Evolutionary conservation across 2,888 invertebrate genomes (phyloP).

Genomic region (Apantesis nais): DNA sequence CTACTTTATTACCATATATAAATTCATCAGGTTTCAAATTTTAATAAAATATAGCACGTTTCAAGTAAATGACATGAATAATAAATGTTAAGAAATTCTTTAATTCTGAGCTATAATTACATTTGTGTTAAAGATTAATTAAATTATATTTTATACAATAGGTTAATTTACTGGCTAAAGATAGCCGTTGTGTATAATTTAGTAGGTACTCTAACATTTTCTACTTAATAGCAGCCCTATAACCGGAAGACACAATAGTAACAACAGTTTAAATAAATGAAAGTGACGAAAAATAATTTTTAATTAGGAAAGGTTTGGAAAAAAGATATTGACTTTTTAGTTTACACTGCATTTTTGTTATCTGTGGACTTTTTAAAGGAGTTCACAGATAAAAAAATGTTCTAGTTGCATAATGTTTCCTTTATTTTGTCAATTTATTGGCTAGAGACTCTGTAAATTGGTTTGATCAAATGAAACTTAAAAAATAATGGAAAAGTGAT

Average conservation of each 20-base stretch:
- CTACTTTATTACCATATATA: conserved; percentile 14
- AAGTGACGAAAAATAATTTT: conserved; percentile 10
- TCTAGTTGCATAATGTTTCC: no score
- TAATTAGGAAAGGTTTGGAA: neutral
- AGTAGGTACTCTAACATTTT: neutral
- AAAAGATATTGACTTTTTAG: no score
- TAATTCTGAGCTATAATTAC: no score
- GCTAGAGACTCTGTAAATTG: no score
- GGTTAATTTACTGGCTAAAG: neutral
- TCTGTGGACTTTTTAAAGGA: no score
- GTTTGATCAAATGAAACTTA: no score
- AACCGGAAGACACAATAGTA: conserved; percentile 17
- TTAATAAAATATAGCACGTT: neutral
- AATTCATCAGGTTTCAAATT: conserved; percentile 13
- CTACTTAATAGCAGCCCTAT: conserved; percentile 12
- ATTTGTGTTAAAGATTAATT: neutral
- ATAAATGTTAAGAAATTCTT: neutral
- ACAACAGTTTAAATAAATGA: conserved; percentile 10
- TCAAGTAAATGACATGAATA: neutral
- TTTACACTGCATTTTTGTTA: no score
- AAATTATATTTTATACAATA: neutral
- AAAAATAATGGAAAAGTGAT: no score
- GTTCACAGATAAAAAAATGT: no score
- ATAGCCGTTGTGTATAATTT: neutral
- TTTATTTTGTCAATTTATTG: no score